phyloP scores from a whole-genome alignment of 2,797 vertebrate species.

The Spondyliosoma cantharus region DNA sequence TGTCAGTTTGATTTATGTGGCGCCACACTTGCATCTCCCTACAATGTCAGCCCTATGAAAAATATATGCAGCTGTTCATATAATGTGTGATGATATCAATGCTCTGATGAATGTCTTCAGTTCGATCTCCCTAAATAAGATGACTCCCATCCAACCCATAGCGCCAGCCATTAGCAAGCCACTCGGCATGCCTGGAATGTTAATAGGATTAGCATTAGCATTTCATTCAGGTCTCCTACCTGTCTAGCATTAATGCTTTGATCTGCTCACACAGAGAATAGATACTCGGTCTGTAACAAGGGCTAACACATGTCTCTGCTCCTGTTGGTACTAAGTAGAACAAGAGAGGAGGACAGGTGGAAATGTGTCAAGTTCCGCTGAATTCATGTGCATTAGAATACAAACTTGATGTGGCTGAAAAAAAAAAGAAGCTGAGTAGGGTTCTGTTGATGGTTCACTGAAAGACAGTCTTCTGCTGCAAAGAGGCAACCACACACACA shows the following conservation, averaged over 20 bases:
- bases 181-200: conserved; percentile 72
- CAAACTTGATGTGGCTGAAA: conserved; percentile 35
- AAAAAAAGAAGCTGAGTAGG: conserved; percentile 26
- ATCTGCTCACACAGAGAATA: conserved; percentile 74
- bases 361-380: conserved; percentile 54
- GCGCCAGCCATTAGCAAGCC: conserved; percentile 74
- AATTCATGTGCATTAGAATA: conserved; percentile 48
- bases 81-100: conserved; percentile 84
- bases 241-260: conserved; percentile 78
- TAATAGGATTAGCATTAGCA: conserved; percentile 82
- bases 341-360: conserved; percentile 55
- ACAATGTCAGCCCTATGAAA: conserved; percentile 84
- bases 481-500: conserved; percentile 15
- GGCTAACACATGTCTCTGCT: conserved; percentile 68
- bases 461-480: conserved; percentile 19
- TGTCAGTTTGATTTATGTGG: conserved; percentile 88
- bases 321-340: conserved; percentile 58
- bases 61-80: conserved; percentile 85
- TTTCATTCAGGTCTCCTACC: conserved; percentile 77
- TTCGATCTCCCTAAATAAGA: conserved; percentile 82
- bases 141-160: conserved; percentile 73
- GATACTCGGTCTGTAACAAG: conserved; percentile 65
- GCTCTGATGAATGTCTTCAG: conserved; percentile 81
- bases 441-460: conserved; percentile 27
- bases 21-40: conserved; percentile 78